Conservation (phyloP, 2,888 invertebrate species). For the Dione vanillae region DNA sequence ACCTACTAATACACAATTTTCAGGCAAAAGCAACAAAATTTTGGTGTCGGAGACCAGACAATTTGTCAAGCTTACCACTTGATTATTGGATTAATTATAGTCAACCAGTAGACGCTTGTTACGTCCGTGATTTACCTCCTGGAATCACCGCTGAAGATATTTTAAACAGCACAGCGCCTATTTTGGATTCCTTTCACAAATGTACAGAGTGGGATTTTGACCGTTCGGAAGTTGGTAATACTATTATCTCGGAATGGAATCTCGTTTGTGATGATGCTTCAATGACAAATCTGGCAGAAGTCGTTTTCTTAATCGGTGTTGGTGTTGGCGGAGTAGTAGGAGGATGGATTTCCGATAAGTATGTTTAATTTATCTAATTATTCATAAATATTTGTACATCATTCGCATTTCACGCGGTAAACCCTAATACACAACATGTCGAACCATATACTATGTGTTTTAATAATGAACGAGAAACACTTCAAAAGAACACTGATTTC, state of each 20-base stretch:
- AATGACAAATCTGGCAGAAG: slow-evolving; percentile 89
- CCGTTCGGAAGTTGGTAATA: slow-evolving; percentile 83
- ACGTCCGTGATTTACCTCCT: slow-evolving; percentile 74
- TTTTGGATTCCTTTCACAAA: slow-evolving; percentile 69
- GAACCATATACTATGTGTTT: no score
- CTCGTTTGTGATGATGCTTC: slow-evolving; percentile 89
- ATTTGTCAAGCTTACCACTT: slow-evolving; percentile 80
- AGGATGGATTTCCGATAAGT: slow-evolving; percentile 91
- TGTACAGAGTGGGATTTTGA: slow-evolving; percentile 87
- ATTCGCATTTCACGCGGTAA: not conserved
- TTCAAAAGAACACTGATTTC: no score
- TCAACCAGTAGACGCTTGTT: slow-evolving; percentile 85
- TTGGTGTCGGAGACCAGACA: slow-evolving; percentile 88
- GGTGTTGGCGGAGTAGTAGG: slow-evolving; percentile 91
- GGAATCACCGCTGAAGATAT: slow-evolving; percentile 69
- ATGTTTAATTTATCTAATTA: slow-evolving; percentile 43
- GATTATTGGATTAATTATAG: slow-evolving; percentile 87
- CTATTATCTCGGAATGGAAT: slow-evolving; percentile 90
- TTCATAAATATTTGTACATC: not conserved
- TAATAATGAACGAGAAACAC: no score
- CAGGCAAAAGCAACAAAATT: slow-evolving; percentile 86
- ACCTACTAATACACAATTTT: slow-evolving; percentile 47
- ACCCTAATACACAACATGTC: no score
- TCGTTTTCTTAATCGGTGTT: slow-evolving; percentile 90
- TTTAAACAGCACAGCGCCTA: slow-evolving; percentile 68